phyloP scores from a whole-genome alignment of 1,140 invertebrate species.

The Sminthurides bifidus region DNA sequence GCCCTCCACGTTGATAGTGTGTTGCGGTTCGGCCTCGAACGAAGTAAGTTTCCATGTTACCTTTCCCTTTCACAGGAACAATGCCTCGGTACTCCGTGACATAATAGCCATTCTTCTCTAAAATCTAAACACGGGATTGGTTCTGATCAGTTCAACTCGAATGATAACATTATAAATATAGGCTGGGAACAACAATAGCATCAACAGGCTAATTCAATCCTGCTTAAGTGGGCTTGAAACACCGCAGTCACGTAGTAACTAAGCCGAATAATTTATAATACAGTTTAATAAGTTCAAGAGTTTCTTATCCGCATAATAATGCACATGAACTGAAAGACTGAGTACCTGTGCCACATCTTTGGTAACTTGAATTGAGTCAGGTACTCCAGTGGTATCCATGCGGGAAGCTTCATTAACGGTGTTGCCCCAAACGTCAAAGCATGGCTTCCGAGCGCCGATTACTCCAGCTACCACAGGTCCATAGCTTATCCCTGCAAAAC shows the following conservation, averaged over 20 bases:
- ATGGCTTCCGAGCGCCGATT: slow-evolving; percentile 91
- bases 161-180: no score
- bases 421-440: slow-evolving; percentile 93
- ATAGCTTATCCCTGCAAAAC: slow-evolving; percentile 63
- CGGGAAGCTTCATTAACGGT: slow-evolving; percentile 81
- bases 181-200: no score
- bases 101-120: slow-evolving; percentile 57
- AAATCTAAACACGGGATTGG: slow-evolving; percentile 43
- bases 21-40: slow-evolving; percentile 51
- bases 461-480: slow-evolving; percentile 92
- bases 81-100: slow-evolving; percentile 61
- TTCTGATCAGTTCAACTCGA: no score
- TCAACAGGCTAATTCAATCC: no score
- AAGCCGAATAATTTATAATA: no score
- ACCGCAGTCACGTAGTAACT: no score
- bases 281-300: no score
- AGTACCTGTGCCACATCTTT: slow-evolving; percentile 66
- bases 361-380: slow-evolving; percentile 77
- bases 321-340: no score
- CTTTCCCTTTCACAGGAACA: slow-evolving; percentile 87
- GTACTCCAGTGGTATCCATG: slow-evolving; percentile 81
- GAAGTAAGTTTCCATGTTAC: slow-evolving; percentile 88
- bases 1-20: slow-evolving; percentile 42
- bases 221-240: no score
- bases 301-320: no score